Conservation (phyloP, 2,888 invertebrate species). For the Pachymerium ferrugineum region DNA sequence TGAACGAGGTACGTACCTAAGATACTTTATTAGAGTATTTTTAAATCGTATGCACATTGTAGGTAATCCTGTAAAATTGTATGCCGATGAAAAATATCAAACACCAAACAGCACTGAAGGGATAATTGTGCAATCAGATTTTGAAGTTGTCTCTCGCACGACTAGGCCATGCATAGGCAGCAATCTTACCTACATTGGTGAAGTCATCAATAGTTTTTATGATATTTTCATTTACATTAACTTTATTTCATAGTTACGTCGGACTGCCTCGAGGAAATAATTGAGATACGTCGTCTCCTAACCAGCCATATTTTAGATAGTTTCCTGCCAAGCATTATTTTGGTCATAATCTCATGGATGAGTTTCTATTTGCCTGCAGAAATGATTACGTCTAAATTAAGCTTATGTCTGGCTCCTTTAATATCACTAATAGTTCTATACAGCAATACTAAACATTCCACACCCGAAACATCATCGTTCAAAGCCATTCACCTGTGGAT, state of each 20-base stretch:
- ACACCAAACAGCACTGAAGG: background rate
- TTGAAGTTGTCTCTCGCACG: background rate
- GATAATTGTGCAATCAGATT: background rate
- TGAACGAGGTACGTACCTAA: background rate
- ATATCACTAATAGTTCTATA: background rate
- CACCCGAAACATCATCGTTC: background rate
- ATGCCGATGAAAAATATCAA: background rate
- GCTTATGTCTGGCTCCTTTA: background rate
- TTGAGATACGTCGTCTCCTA: background rate
- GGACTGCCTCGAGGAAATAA: background rate
- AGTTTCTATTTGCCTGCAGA: background rate
- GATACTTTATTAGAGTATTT: background rate
- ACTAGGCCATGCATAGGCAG: background rate
- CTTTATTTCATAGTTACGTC: background rate
- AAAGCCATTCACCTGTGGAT: background rate
- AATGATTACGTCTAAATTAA: background rate
- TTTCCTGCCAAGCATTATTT: background rate
- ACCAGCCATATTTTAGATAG: background rate
- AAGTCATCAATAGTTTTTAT: background rate
- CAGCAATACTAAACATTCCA: background rate
- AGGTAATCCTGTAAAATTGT: background rate
- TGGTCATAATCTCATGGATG: background rate
- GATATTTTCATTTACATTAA: background rate
- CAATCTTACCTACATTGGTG: background rate
- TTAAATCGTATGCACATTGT: background rate